These are phyloP conservation scores for Drosophila dunni DNA, from an alignment of 1,140 invertebrate genomes.

Conservation along the genomic window DNA sequence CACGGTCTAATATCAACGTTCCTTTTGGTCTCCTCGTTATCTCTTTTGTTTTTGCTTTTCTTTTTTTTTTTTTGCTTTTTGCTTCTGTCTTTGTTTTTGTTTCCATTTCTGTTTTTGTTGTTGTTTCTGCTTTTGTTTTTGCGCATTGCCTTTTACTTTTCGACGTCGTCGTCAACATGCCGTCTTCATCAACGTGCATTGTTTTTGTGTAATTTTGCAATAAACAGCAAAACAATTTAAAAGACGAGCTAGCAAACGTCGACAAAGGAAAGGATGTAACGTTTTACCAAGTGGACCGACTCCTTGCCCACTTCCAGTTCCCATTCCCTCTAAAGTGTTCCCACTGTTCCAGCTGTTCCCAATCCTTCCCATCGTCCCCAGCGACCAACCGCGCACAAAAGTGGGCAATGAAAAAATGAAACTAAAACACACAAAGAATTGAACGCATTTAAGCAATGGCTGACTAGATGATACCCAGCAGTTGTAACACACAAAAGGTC, in stretches of 20 bases:
- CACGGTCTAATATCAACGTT: not conserved
- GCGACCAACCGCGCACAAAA: constrained; percentile 23
- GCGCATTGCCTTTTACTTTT: constrained; percentile 42
- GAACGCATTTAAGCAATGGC: not conserved
- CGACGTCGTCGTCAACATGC: constrained; percentile 49
- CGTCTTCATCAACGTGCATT: constrained; percentile 78
- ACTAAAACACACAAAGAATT: constrained; percentile 22
- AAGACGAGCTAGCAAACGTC: constrained; percentile 50
- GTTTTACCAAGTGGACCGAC: constrained; percentile 80
- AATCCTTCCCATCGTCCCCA: not conserved
- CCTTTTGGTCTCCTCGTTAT: too few species aligned
- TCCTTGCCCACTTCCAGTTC: constrained; percentile 38
- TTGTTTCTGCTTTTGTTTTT: constrained; percentile 61
- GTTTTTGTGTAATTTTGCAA: constrained; percentile 84
- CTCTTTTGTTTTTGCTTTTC: too few species aligned
- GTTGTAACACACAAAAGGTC: not conserved
- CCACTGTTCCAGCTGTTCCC: constrained; percentile 28
- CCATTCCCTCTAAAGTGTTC: not conserved
- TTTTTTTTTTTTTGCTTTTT: too few species aligned
- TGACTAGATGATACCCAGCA: constrained; percentile 4
- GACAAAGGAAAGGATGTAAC: constrained; percentile 80
- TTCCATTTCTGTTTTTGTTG: too few species aligned
- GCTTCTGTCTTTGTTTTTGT: too few species aligned
- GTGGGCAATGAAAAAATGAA: constrained; percentile 66
- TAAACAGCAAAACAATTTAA: constrained; percentile 82